Percentiles rank a stretch among this genome's conserved stretches.
Conservation (phyloP, 2,888 invertebrate genomes). For the Meghimatium bilineatum region DNA sequence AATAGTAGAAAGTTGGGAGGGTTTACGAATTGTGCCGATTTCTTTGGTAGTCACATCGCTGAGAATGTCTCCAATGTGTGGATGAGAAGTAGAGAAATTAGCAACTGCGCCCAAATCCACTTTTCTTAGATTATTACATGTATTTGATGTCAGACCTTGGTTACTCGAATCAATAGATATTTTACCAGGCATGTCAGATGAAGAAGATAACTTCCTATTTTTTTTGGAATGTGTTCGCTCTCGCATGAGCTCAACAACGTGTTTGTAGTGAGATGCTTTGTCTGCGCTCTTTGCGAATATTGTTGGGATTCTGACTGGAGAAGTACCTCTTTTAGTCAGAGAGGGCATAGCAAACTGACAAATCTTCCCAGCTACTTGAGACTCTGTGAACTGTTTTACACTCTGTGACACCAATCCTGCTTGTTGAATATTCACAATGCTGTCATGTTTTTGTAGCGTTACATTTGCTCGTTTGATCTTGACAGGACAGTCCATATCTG, state of each 20-base stretch:
- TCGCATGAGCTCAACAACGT: not conserved
- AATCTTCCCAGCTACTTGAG: slow-evolving; percentile 37
- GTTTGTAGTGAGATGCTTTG: slow-evolving; percentile 27
- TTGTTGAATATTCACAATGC: slow-evolving; percentile 65
- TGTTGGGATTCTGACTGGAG: slow-evolving; percentile 70
- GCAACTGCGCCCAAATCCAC: not conserved
- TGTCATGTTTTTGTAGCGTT: slow-evolving; percentile 63
- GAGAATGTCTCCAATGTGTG: not conserved
- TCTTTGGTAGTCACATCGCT: not conserved
- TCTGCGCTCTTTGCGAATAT: slow-evolving; percentile 63
- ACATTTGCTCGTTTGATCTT: slow-evolving; percentile 63
- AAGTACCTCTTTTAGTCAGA: slow-evolving; percentile 60
- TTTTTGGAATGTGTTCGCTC: slow-evolving; percentile 40
- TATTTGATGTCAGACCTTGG: not conserved
- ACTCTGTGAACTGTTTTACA: slow-evolving; percentile 58
- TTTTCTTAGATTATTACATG: not conserved
- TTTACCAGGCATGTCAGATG: not conserved
- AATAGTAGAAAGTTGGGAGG: not conserved
- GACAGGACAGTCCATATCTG: not conserved
- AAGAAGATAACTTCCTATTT: not conserved
- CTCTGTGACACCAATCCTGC: slow-evolving; percentile 66
- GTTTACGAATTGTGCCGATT: not conserved
- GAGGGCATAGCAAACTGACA: slow-evolving; percentile 59
- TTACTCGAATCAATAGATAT: not conserved
- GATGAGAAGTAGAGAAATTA: not conserved